Base-by-base conservation (phyloP, 2,113 vertebrate genomes). In the Odontesthes bonariensis region DNA sequence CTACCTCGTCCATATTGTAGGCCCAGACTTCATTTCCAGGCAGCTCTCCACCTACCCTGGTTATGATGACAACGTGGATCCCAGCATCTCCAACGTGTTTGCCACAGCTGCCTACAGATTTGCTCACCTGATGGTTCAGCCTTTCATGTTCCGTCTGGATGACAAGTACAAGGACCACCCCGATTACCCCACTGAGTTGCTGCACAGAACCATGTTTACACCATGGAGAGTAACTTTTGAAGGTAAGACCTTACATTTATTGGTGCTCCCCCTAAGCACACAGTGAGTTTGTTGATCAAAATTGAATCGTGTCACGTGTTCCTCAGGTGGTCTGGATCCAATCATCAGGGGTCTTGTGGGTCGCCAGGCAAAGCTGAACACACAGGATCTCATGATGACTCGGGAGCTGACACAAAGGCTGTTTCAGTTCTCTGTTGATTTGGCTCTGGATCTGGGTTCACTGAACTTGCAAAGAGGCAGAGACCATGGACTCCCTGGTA, bases 91-190 rank as follows among this genome's bases (percentile, higher is more conserved):
- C 60, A 97, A 92, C 0, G 93, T 96, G 51, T 98, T 97, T 59
- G 86, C 92, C 9, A 97, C 96, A 14, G 93, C 95, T 1, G 95
- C 95, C 17, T 97, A 94, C 86, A 92, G 95, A 44, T 97, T 97
- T 1, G 96, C 92, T 13, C 97, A 97, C 23, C 78, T 95, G 19
- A 89, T 95, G 22, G 16, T 98, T 73, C 95, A 97, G 19, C 95
- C 95, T 0, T 85, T 91, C 31, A 89, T 96, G 23, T 94, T 92
- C 74, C 93, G 95, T 54, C 86, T 97, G 55, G 7, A 96, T 82
- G 87, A 92, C 49, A 61, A 75, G 0, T 97, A 95, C 61, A 9
- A 40, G 23, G 81, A 95, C 3, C 68, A 88, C 11, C 22, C 8
- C 0, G 4, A 42, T 0, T 91, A 60, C 35, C 93, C 95, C 31